These are phyloP conservation scores for Tupaia tana DNA, from an alignment of 2,113 vertebrate genomes.

Conservation along the genomic window DNA sequence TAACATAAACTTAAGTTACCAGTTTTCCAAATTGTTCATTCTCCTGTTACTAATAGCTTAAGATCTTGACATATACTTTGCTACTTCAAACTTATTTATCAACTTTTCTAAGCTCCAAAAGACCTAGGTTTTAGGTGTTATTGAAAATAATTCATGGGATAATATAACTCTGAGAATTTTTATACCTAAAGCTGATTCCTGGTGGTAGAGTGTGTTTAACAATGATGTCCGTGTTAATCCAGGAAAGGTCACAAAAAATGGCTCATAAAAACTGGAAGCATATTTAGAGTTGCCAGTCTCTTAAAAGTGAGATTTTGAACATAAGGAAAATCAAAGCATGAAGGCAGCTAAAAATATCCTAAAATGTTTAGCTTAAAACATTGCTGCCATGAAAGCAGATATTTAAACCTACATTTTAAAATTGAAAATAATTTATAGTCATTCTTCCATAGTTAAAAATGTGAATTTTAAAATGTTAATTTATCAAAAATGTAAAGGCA, in stretches of 20 bases:
- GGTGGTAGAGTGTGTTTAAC: background rate
- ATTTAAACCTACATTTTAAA: conserved; percentile 15
- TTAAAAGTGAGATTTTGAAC: conserved; percentile 42
- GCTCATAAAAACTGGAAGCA: background rate
- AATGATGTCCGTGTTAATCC: background rate
- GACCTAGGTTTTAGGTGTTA: background rate
- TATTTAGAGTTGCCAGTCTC: background rate
- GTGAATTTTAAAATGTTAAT: background rate
- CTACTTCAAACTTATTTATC: background rate
- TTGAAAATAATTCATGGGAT: background rate
- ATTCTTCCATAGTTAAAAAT: conserved; percentile 4
- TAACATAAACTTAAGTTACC: conserved; percentile 1
- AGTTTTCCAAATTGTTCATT: conserved; percentile 18
- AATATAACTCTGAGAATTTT: background rate
- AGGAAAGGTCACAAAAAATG: background rate
- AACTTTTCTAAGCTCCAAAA: background rate
- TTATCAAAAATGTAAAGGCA: conserved; percentile 17
- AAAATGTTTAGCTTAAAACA: background rate
- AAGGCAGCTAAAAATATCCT: background rate
- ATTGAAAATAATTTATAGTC: conserved; percentile 9
- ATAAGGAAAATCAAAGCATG: conserved; percentile 16
- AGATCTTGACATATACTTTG: conserved; percentile 22
- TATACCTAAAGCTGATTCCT: background rate
- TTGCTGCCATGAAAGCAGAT: background rate
- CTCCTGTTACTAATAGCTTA: background rate